Evolutionary conservation across 2,888 invertebrate species (phyloP).

Genomic region (Xanthorhoe spadicearia): DNA sequence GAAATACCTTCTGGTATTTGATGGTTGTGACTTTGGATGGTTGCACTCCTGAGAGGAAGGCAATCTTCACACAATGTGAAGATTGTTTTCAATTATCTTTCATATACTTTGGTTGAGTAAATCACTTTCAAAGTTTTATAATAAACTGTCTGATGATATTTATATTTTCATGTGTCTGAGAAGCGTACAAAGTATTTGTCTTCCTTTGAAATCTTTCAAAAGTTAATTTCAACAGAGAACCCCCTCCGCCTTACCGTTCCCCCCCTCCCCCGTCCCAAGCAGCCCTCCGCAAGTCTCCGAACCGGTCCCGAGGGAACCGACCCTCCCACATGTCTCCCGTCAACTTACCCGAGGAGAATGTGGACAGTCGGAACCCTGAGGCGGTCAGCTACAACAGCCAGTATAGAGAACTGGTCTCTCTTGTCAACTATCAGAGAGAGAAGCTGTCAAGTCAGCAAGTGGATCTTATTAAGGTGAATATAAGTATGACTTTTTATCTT

Average conservation of each 20-base stretch:
- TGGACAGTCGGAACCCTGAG: constrained; percentile 76
- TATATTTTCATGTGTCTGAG: no score
- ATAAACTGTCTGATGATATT: no score
- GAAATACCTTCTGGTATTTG: no score
- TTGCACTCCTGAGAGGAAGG: no score
- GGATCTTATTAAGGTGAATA: constrained; percentile 92
- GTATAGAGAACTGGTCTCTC: constrained; percentile 92
- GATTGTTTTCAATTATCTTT: no score
- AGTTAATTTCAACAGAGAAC: constrained; percentile 65
- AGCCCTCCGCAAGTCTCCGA: constrained; percentile 72
- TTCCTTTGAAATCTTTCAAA: no score
- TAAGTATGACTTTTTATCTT: neutral
- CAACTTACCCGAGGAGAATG: constrained; percentile 65
- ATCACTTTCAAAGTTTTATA: no score
- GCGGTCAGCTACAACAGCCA: constrained; percentile 90
- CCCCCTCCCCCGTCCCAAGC: constrained; percentile 77
- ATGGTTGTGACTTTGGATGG: no score
- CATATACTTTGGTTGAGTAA: no score
- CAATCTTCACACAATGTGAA: no score
- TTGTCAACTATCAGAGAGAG: constrained; percentile 96
- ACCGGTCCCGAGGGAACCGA: constrained; percentile 59
- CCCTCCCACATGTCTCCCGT: constrained; percentile 78
- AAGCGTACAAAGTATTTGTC: no score
- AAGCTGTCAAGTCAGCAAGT: constrained; percentile 95
- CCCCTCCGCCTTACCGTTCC: constrained; percentile 81